These are phyloP conservation scores for Ptyas mucosa DNA, from an alignment of 2,113 vertebrate species.

Conservation along the genomic window DNA sequence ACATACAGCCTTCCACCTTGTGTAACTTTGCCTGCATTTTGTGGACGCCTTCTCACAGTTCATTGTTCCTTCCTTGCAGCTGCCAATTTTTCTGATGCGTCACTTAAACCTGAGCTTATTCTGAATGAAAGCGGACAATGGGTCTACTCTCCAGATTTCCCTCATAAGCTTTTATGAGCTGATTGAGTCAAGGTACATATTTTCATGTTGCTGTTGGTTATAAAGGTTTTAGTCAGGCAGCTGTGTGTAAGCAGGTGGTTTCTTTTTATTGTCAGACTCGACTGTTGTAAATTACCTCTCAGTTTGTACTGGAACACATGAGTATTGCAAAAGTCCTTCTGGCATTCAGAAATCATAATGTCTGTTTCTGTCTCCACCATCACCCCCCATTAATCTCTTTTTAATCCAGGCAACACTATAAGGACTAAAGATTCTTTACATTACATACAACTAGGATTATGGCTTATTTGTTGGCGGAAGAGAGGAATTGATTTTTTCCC, in stretches of 20 bases:
- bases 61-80: constrained; percentile 1
- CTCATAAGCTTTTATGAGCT: constrained; percentile 2
- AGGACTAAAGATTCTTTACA: constrained; percentile 61
- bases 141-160: constrained; percentile 31
- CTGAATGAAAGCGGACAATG: constrained; percentile 37
- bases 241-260: constrained; percentile 36
- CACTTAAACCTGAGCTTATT: constrained; percentile 42
- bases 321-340: constrained; percentile 34
- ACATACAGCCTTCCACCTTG: not conserved
- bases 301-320: constrained; percentile 36
- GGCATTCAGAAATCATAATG: constrained; percentile 48
- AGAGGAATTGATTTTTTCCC: constrained; percentile 26
- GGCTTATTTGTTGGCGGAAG: constrained; percentile 45
- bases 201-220: constrained; percentile 34
- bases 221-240: constrained; percentile 28
- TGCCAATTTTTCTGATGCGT: constrained; percentile 46
- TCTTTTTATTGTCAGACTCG: constrained; percentile 18
- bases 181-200: constrained; percentile 11
- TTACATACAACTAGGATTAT: constrained; percentile 64
- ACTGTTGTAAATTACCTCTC: constrained; percentile 48
- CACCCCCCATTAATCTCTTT: constrained; percentile 54
- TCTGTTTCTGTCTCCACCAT: constrained; percentile 30
- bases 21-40: constrained; percentile 33
- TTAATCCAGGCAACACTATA: constrained; percentile 58
- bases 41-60: not conserved